These are phyloP conservation scores for Drosophila crucigera DNA, from an alignment of 2,888 invertebrate species.

Conservation along the genomic window DNA sequence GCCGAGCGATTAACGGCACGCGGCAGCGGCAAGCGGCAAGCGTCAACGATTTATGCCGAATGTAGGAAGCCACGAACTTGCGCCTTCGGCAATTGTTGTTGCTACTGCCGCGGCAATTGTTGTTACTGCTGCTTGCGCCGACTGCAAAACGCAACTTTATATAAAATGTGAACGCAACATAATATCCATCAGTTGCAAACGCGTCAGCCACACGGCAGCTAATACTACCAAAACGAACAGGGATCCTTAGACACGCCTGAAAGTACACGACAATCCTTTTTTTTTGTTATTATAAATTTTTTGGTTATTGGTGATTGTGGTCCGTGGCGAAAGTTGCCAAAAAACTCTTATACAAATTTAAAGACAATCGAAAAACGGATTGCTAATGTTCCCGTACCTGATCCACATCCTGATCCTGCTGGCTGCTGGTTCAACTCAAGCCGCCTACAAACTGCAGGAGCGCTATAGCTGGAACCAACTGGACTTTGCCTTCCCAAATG, in stretches of 20 bases:
- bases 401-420: slow-evolving; percentile 46
- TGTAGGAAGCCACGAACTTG: slow-evolving; percentile 15
- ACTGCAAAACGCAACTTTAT: slow-evolving; percentile 63
- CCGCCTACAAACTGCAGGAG: slow-evolving; percentile 88
- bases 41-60: slow-evolving; percentile 14
- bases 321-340: not conserved
- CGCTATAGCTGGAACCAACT: slow-evolving; percentile 91
- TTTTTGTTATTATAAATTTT: not conserved
- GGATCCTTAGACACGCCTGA: not conserved
- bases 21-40: not conserved
- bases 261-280: slow-evolving; percentile 9
- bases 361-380: slow-evolving; percentile 10
- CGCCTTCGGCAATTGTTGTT: slow-evolving; percentile 32
- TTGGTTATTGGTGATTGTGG: not conserved
- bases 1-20: not conserved
- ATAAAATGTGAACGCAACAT: slow-evolving; percentile 63
- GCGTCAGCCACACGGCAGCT: slow-evolving; percentile 61
- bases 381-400: slow-evolving; percentile 18
- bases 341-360: not conserved
- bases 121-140: slow-evolving; percentile 16
- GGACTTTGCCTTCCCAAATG: slow-evolving; percentile 91
- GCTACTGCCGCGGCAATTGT: slow-evolving; percentile 19
- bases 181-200: slow-evolving; percentile 69
- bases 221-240: slow-evolving; percentile 8
- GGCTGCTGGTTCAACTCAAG: slow-evolving; percentile 42